Conservation (phyloP, 2,888 invertebrate genomes). For the Plagodis dolabraria region DNA sequence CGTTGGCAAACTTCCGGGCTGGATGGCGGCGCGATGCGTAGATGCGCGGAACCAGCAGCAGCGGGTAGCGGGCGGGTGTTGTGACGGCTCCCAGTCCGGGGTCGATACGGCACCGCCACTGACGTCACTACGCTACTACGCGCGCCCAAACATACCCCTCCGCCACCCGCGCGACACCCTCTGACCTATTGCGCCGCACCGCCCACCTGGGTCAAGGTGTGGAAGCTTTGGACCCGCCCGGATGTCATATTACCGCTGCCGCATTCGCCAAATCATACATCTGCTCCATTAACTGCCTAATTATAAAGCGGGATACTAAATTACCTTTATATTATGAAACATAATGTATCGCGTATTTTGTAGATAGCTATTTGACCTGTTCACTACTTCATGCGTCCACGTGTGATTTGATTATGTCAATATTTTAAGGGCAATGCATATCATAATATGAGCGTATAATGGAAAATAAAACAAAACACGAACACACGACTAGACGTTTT, state of each 20-base stretch:
- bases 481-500: too few species aligned
- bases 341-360: not conserved
- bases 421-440: too few species aligned
- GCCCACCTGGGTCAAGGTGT: slow-evolving; percentile 83
- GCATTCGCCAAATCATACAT: slow-evolving; percentile 28
- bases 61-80: slow-evolving; percentile 55
- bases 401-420: too few species aligned
- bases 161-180: slow-evolving; percentile 56
- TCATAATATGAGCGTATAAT: too few species aligned
- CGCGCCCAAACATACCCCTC: slow-evolving; percentile 79
- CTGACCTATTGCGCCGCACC: slow-evolving; percentile 78
- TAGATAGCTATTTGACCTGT: not conserved
- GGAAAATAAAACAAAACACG: too few species aligned
- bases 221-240: slow-evolving; percentile 62
- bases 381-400: too few species aligned
- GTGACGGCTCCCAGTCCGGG: slow-evolving; percentile 70
- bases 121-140: slow-evolving; percentile 84
- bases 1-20: slow-evolving; percentile 64
- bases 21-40: slow-evolving; percentile 69
- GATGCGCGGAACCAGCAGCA: slow-evolving; percentile 53
- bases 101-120: slow-evolving; percentile 74
- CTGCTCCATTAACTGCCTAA: slow-evolving; percentile 14
- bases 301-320: slow-evolving; percentile 7
- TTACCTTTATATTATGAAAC: not conserved
- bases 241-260: slow-evolving; percentile 44